phyloP scores from a whole-genome alignment of 2,888 invertebrate genomes.

The Seladonia tumulorum region DNA sequence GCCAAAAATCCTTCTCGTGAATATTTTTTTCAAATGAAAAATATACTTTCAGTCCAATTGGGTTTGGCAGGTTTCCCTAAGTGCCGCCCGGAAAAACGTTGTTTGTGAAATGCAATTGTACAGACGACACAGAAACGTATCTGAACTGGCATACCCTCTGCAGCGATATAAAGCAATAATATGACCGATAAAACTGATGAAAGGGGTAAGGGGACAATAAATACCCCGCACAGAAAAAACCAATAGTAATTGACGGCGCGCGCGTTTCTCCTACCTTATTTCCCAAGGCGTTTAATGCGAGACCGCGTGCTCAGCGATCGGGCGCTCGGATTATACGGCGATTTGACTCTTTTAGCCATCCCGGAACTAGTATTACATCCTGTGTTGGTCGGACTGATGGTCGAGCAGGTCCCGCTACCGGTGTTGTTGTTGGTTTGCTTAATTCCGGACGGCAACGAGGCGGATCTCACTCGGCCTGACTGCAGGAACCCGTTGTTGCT shows the following conservation, averaged over 20 bases:
- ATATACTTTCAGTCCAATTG: background rate
- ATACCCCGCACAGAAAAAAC: conserved; percentile 49
- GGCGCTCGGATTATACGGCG: conserved; percentile 79
- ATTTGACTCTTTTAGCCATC: conserved; percentile 80
- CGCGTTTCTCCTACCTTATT: conserved; percentile 67
- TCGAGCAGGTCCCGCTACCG: conserved; percentile 64
- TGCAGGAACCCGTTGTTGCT: conserved; percentile 55
- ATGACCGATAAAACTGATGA: conserved; percentile 28
- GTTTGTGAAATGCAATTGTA: conserved; percentile 38
- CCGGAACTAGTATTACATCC: conserved; percentile 67
- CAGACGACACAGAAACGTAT: background rate
- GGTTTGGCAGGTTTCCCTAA: background rate
- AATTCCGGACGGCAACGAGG: conserved; percentile 67
- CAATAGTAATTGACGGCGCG: conserved; percentile 17
- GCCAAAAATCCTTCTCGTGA: background rate
- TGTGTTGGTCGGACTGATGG: conserved; percentile 56
- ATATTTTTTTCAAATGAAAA: background rate
- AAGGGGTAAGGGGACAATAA: conserved; percentile 56
- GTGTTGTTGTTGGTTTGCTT: conserved; percentile 59
- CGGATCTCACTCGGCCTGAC: conserved; percentile 65
- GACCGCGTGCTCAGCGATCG: conserved; percentile 81
- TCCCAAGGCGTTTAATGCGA: conserved; percentile 81
- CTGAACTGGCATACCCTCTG: background rate
- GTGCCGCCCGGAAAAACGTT: background rate
- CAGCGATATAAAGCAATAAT: conserved; percentile 21